Base-by-base conservation (phyloP, 2,797 vertebrate genomes). In the Melanotaenia boesemani region DNA sequence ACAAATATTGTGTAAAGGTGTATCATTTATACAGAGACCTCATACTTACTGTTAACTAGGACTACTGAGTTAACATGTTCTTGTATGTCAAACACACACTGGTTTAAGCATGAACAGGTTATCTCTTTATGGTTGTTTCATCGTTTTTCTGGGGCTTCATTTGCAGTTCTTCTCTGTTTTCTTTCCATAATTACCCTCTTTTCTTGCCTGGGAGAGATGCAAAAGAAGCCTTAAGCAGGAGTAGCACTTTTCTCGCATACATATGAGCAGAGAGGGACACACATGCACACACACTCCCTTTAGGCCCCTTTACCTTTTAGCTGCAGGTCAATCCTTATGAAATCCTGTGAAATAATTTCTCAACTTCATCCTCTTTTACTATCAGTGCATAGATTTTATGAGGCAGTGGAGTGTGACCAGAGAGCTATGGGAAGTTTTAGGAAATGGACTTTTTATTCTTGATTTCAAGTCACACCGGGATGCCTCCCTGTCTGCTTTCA, bases 241-340 rank as follows among this genome's bases (percentile, higher is more conserved):
- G 59, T 63, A 84, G 63, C 59, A 26, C 58, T 30, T 37, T 66
- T 79, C 73, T 71, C 10, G 28, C 44, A 37, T 52, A 69, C 8
- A 48, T 48, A 7, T 7, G 18, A 48, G 46, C 20, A 9, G 7
- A 48, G 18, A 6, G 46, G 71, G 24, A 15, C 62, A 55, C 61
- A 37, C 28, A 3, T 36, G 8, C 8, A 60, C 62, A 30, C 76
- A 32, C 50, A 28, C 71, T 77, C 63, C 77, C 87, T 90, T 65
- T 50, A 64, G 86, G 86, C 67, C 81, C 50, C 61, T 55, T 56
- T 81, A 80, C 80, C 60, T 52, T 88, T 83, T 83, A 83, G 88
- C 88, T 56, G 82, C 83, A 75, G 89, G 89, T 92, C 86, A 88
- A 76, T 83, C 73, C 89, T 93, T 91, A 91, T 70, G 91, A 92